These are phyloP conservation scores for Trichoplusia ni DNA, from an alignment of 1,140 invertebrate species.

Conservation along the genomic window DNA sequence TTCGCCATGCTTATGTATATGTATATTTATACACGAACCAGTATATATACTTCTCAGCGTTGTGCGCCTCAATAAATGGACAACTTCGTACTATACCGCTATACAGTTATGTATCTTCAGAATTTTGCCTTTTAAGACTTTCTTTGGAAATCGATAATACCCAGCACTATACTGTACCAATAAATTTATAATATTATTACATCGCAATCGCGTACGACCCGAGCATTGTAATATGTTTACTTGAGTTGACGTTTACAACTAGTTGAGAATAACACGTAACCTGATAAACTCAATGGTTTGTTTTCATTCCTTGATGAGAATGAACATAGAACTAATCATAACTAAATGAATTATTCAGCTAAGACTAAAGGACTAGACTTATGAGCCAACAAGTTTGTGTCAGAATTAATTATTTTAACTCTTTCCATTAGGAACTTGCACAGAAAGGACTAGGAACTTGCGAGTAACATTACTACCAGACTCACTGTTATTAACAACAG, in stretches of 20 bases:
- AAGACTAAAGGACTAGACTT: too few relatives aligned
- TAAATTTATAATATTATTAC: too few relatives aligned
- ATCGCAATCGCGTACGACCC: too few relatives aligned
- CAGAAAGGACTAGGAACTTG: too few relatives aligned
- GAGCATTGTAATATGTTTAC: constrained; percentile 24
- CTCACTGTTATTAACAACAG: constrained; percentile 36
- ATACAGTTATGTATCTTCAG: not conserved
- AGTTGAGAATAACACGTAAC: not conserved
- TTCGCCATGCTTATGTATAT: constrained; percentile 41
- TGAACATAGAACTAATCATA: not conserved
- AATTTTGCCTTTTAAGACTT: too few relatives aligned
- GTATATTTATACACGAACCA: not conserved
- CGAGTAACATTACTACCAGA: too few relatives aligned
- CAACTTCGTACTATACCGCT: not conserved
- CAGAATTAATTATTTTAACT: too few relatives aligned
- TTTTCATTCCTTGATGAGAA: constrained; percentile 3
- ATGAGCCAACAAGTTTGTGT: too few relatives aligned
- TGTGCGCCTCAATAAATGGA: not conserved
- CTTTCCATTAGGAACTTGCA: too few relatives aligned
- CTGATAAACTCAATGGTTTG: constrained; percentile 1
- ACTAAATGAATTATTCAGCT: too few relatives aligned
- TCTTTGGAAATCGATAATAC: too few relatives aligned
- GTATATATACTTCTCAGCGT: constrained; percentile 14
- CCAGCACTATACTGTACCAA: too few relatives aligned
- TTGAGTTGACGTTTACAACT: not conserved